Base-by-base conservation (phyloP, 2,113 vertebrate species). In the Rissa tridactyla region DNA sequence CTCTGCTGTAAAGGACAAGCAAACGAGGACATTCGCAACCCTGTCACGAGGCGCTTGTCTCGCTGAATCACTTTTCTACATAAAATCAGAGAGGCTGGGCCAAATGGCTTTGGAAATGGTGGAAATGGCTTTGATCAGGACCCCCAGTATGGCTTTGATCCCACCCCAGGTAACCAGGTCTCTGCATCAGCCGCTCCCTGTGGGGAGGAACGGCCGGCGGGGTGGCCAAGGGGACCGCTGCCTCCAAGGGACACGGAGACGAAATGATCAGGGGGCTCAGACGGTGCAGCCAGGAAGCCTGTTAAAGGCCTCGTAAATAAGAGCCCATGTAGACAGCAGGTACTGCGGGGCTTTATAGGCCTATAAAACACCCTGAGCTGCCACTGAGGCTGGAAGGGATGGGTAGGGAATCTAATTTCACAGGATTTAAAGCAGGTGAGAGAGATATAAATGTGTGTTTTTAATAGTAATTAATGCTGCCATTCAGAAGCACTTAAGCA, bases 341-440 rank as follows among this genome's bases (percentile, higher is more conserved):
- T 96, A 95, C 93, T 96, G 90, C 40, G 19, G 70, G 94, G 79
- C 88, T 97, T 98, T 97, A 97, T 98, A 83, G 96, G 79, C 65
- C 93, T 82, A 97, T 98, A 98, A 97, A 98, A 97, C 86, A 97
- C 84, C 88, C 82, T 79, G 49, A 94, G 82, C 95, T 98, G 96
- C 97, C 96, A 98, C 4, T 0, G 27, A 95, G 90, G 94, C 92
- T 96, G 94, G 88, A 96, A 95, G 88, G 86, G 94, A 90, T 94
- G 90, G 94, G 93, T 91, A 92, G 93, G 84, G 95, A 97, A 98
- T 98, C 95, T 97, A 96, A 97, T 97, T 97, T 97, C 95, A 94
- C 95, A 97, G 96, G 96, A 98, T 98, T 98, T 97, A 97, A 97
- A 98, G 96, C 96, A 97, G 90, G 94, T 96, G 95, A 97, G 97